Evolutionary conservation across 2,113 vertebrate genomes (phyloP).

Genomic region (Bos indicus): DNA sequence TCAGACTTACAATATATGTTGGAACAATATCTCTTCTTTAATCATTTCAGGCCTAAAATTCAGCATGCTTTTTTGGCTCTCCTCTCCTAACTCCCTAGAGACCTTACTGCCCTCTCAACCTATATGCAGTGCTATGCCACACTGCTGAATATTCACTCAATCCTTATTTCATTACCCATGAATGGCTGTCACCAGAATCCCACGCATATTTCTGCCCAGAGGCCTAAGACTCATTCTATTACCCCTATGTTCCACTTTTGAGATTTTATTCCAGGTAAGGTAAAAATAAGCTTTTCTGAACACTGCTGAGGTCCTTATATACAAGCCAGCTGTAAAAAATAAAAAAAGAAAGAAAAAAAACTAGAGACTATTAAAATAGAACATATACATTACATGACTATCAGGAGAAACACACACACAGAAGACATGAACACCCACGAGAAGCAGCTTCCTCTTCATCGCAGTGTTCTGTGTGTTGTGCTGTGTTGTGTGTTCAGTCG

Average conservation of each 20-base stretch:
- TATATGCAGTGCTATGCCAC: not conserved
- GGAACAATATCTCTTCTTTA: not conserved
- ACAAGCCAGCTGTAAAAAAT: conserved; percentile 46
- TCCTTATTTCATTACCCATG: not conserved
- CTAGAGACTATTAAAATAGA: conserved; percentile 39
- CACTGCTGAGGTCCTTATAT: conserved; percentile 41
- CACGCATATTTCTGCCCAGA: not conserved
- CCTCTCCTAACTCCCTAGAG: not conserved
- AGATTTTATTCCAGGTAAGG: not conserved
- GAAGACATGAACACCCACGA: conserved; percentile 5
- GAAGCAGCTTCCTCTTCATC: not conserved
- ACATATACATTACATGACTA: conserved; percentile 42
- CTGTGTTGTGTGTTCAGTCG: not conserved
- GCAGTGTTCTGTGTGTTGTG: not conserved
- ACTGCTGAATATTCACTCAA: not conserved
- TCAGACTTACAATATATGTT: not conserved
- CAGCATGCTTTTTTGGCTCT: not conserved
- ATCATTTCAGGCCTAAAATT: conserved; percentile 28
- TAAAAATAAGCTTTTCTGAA: conserved; percentile 41
- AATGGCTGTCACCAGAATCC: not conserved
- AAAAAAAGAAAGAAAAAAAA: not conserved
- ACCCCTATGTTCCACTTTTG: not conserved
- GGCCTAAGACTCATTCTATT: not conserved
- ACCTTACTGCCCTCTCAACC: not conserved
- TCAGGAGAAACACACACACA: conserved; percentile 63